Percentiles rank a stretch among this genome's conserved stretches.
phyloP scores from a whole-genome alignment of 1,140 invertebrate genomes.

The Zaprionus capensis region DNA sequence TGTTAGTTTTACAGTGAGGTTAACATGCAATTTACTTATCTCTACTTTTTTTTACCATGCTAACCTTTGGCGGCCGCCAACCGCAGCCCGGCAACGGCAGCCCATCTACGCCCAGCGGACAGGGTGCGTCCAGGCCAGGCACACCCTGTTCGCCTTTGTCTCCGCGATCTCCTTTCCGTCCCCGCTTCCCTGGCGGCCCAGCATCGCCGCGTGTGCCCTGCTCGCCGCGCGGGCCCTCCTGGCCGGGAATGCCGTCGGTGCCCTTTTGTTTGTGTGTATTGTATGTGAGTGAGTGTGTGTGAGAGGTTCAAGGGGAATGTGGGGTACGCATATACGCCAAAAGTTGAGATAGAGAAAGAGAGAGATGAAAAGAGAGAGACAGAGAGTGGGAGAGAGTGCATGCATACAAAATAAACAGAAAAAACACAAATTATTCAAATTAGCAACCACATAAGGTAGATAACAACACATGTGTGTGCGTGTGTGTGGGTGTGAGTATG shows the following conservation, averaged over 20 bases:
- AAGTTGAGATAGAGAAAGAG: conserved; percentile 58
- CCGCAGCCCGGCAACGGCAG: conserved; percentile 97
- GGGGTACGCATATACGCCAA: conserved; percentile 41
- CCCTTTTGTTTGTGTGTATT: conserved; percentile 86
- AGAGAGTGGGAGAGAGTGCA: conserved; percentile 38
- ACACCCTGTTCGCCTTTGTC: conserved; percentile 96
- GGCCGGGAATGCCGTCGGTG: conserved; percentile 95
- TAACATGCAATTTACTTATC: not conserved
- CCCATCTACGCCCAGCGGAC: conserved; percentile 96
- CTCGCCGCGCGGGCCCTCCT: conserved; percentile 92
- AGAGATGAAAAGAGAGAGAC: conserved; percentile 28
- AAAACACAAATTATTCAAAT: conserved; percentile 75
- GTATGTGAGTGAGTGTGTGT: conserved; percentile 7
- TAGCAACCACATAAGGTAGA: conserved; percentile 70
- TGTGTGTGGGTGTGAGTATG: conserved; percentile 16
- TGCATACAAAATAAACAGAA: conserved; percentile 65
- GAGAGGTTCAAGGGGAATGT: conserved; percentile 28
- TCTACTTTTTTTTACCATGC: conserved; percentile 58
- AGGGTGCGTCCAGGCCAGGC: conserved; percentile 98
- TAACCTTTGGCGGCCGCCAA: conserved; percentile 94
- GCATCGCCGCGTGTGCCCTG: conserved; percentile 94
- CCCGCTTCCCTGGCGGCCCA: conserved; percentile 94
- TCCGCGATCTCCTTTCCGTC: conserved; percentile 95
- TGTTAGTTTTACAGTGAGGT: not conserved
- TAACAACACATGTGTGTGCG: conserved; percentile 34